phyloP scores from a whole-genome alignment of 2,888 invertebrate species.

The Xanthia icteritia region DNA sequence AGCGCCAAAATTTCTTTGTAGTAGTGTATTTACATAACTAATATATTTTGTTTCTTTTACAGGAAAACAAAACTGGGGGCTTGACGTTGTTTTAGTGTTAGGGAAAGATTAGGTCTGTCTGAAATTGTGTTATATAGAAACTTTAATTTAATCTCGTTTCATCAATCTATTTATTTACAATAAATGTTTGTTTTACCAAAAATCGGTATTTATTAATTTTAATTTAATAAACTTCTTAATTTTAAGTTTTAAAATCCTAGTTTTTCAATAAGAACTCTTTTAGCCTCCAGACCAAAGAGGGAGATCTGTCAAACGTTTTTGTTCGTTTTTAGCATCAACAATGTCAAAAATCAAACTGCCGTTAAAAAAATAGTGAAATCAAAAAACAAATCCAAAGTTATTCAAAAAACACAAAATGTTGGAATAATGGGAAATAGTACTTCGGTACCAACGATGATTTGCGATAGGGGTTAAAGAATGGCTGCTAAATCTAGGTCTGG shows the following conservation, averaged over 20 bases:
- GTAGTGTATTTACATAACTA: background rate
- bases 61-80: constrained; percentile 81
- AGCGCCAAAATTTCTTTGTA: too few relatives aligned
- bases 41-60: constrained; percentile 68
- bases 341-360: constrained; percentile 49
- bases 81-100: constrained; percentile 60
- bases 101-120: background rate
- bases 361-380: constrained; percentile 28
- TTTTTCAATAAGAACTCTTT: constrained; percentile 30
- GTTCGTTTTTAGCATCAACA: constrained; percentile 45
- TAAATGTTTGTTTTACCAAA: constrained; percentile 42
- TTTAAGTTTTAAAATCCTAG: background rate
- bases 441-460: constrained; percentile 60
- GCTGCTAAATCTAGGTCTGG: constrained; percentile 41
- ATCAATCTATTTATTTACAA: constrained; percentile 34
- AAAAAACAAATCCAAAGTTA: constrained; percentile 10
- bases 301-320: constrained; percentile 27
- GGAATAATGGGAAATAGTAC: constrained; percentile 23
- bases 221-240: background rate
- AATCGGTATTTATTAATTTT: background rate
- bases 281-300: constrained; percentile 26
- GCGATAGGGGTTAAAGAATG: constrained; percentile 61
- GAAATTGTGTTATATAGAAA: constrained; percentile 20
- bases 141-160: constrained; percentile 6
- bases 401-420: constrained; percentile 25